These are phyloP conservation scores for Eurystomus glaucurus DNA, from an alignment of 2,797 vertebrate genomes.

Conservation along the genomic window DNA sequence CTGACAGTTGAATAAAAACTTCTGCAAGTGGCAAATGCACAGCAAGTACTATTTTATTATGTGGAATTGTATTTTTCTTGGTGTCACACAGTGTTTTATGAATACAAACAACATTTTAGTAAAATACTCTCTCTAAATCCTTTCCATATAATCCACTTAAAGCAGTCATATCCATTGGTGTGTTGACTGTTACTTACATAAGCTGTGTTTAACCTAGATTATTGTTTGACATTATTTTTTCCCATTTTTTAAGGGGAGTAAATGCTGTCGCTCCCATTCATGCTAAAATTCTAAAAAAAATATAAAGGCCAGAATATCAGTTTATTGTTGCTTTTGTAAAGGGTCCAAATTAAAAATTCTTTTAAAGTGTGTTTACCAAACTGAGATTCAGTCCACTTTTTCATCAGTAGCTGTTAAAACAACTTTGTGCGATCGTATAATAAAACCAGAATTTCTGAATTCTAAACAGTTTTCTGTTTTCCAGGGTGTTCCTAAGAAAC, in stretches of 20 bases:
- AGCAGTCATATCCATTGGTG: not conserved
- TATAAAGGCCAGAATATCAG: not conserved
- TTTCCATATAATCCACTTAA: conserved; percentile 31
- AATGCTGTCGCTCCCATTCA: not conserved
- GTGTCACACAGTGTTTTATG: not conserved
- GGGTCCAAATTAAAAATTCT: not conserved
- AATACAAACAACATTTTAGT: not conserved
- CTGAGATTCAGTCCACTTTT: not conserved
- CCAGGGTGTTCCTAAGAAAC: not conserved
- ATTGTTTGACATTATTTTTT: not conserved
- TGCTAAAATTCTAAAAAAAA: not conserved
- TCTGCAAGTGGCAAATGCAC: not conserved
- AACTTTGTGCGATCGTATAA: not conserved
- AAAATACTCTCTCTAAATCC: not conserved
- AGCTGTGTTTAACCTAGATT: conserved; percentile 37
- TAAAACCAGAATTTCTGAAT: not conserved
- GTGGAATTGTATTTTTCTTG: not conserved
- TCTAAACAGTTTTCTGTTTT: not conserved
- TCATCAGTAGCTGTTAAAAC: not conserved
- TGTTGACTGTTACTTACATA: not conserved
- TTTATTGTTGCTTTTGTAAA: not conserved
- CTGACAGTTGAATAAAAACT: not conserved
- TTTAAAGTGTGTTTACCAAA: not conserved
- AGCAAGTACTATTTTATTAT: not conserved
- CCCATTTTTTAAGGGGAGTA: not conserved